Conservation (phyloP, 2,113 vertebrate genomes). For the Scomber scombrus region DNA sequence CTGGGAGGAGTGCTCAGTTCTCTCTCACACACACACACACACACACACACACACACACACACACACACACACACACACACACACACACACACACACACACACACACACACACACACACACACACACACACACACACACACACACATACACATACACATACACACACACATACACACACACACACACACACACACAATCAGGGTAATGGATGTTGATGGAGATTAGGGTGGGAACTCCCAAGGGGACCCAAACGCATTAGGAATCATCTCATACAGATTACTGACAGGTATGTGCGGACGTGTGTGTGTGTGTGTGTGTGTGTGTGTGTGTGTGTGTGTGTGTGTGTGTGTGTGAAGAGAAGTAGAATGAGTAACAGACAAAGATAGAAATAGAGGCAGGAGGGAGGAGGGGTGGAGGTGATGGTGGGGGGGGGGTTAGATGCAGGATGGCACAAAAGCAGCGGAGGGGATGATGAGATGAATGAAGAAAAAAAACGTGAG, state of each 20-base stretch:
- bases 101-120: not conserved
- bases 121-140: not conserved
- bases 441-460: slow-evolving; percentile 34
- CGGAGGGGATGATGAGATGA: slow-evolving; percentile 43
- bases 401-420: not conserved
- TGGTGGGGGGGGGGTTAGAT: slow-evolving; percentile 9
- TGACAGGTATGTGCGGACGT: slow-evolving; percentile 75
- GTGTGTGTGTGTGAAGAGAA: slow-evolving; percentile 56
- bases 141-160: not conserved
- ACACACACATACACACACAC: slow-evolving; percentile 33
- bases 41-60: not conserved
- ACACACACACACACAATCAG: slow-evolving; percentile 68
- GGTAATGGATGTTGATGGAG: slow-evolving; percentile 84
- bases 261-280: slow-evolving; percentile 83
- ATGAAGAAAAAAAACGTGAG: slow-evolving; percentile 8
- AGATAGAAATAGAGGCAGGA: slow-evolving; percentile 44
- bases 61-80: not conserved
- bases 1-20: slow-evolving; percentile 36
- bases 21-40: slow-evolving; percentile 27
- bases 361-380: slow-evolving; percentile 64
- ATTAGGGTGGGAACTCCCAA: slow-evolving; percentile 83
- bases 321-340: slow-evolving; percentile 42
- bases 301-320: slow-evolving; percentile 40
- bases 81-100: slow-evolving; percentile 17
- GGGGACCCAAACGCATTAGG: slow-evolving; percentile 79